A percentile compares a stretch with the other conserved stretches of the same genome.
Conservation (phyloP, 1,140 invertebrate genomes). For the Brachystomella parvula region DNA sequence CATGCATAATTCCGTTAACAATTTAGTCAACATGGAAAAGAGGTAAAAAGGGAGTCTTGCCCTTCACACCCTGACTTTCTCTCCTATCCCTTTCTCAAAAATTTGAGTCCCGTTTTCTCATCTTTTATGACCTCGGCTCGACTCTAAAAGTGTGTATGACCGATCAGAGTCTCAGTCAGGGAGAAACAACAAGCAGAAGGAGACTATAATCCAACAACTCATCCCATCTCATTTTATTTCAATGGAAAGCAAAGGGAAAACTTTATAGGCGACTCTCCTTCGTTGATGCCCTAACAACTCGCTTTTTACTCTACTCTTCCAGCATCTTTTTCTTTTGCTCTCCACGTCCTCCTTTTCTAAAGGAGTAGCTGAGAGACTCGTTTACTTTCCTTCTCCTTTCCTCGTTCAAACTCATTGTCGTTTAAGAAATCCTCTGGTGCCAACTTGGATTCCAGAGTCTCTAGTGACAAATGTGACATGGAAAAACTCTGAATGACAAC, state of each 20-base stretch:
- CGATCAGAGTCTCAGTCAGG: not conserved
- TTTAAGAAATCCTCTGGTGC: too few relatives aligned
- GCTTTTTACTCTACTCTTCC: too few relatives aligned
- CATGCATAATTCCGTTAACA: conserved; percentile 3
- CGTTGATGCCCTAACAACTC: too few relatives aligned
- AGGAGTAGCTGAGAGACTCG: too few relatives aligned
- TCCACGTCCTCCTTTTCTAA: too few relatives aligned
- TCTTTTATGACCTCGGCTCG: conserved; percentile 1
- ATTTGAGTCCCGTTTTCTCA: not conserved
- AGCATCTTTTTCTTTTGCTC: too few relatives aligned
- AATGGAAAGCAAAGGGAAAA: not conserved
- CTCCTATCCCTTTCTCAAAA: not conserved
- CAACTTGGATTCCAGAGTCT: too few relatives aligned
- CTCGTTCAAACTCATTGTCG: too few relatives aligned
- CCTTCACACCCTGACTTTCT: not conserved
- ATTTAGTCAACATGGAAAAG: not conserved
- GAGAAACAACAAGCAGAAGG: not conserved
- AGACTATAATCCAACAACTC: not conserved
- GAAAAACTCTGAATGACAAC: too few relatives aligned
- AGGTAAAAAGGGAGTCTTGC: not conserved
- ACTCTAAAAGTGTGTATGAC: conserved; percentile 3
- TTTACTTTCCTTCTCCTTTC: too few relatives aligned
- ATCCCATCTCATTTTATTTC: not conserved
- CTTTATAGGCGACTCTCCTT: too few relatives aligned
- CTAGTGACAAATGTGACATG: too few relatives aligned